Evolutionary conservation across 2,797 vertebrate species (phyloP), one percentile per base, ranked within the genome.

Genomic region (Gambelia wislizenii): DNA sequence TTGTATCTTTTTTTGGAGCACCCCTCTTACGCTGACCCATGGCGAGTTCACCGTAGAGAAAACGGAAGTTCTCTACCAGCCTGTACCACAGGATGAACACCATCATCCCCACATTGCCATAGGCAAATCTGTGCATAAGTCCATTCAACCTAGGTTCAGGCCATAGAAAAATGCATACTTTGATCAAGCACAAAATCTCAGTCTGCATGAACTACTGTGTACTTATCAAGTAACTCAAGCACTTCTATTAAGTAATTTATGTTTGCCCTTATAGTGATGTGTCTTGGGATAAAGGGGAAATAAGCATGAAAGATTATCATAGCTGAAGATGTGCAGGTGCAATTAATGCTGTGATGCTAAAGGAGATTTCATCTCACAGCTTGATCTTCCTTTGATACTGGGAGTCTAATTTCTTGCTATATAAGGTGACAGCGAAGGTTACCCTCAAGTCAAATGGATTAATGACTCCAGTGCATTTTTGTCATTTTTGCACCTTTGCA

Each of bases 301-400:
- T 84, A 84, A 39, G 13, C 33, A 77, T 25, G 10, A 78, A 67
- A 77, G 30, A 86, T 64, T 1, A 64, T 86, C 5, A 27, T 9
- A 36, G 12, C 7, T 47, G 22, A 87, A 75, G 54, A 87, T 74
- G 12, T 7, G 22, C 42, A 39, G 72, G 6, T 25, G 56, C 12
- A 2, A 27, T 33, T 4, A 80, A 39, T 10, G 27, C 1, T 70
- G 64, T 54, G 25, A 13, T n/a, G 36, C 30, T 80, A 12, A 33
- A n/a, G 27, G 18, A 81, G 33, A 88, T 76, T 75, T 76, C 81
- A 75, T 88, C 14, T 75, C 87, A 52, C 72, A 81, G 56, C 56
- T 75, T 87, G 52, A 82, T 56, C 20, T 27, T 74, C 33, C 33
- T 76, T 64, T 49, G 30, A 75, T 75, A 52, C 14, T 27, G n/a